These are phyloP conservation scores for Temnothorax longispinosus DNA, from an alignment of 1,140 invertebrate genomes.

Conservation along the genomic window DNA sequence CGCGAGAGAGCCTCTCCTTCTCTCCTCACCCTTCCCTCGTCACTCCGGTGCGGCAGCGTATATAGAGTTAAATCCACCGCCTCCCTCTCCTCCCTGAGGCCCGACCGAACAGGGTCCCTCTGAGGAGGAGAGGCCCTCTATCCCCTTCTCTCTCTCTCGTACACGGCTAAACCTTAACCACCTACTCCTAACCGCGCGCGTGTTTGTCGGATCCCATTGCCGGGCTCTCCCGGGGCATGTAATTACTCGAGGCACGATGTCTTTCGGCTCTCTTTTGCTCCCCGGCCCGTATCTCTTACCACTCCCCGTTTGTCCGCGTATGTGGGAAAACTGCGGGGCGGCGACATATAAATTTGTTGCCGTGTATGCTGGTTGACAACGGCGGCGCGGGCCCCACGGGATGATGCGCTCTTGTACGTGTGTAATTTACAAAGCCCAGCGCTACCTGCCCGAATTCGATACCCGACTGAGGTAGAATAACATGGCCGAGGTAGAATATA, in stretches of 20 bases:
- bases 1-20: constrained; percentile 53
- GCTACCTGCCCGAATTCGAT: constrained; percentile 58
- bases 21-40: constrained; percentile 38
- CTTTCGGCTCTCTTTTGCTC: constrained; percentile 76
- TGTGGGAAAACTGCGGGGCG: constrained; percentile 58
- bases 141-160: neutral
- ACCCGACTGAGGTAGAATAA: neutral
- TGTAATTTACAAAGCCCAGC: constrained; percentile 53
- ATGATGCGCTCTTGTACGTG: constrained; percentile 48
- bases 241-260: constrained; percentile 77
- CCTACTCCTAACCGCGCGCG: constrained; percentile 71
- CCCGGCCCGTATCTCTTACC: constrained; percentile 55
- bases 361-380: constrained; percentile 55
- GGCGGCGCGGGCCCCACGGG: constrained; percentile 7
- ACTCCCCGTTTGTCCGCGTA: constrained; percentile 47
- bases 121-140: neutral
- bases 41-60: constrained; percentile 66
- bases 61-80: constrained; percentile 71
- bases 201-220: constrained; percentile 69
- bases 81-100: constrained; percentile 11
- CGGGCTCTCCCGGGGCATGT: constrained; percentile 73
- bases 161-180: constrained; percentile 69
- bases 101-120: constrained; percentile 10
- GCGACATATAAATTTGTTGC: constrained; percentile 59
- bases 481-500: too few species aligned